Evolutionary conservation across 2,888 invertebrate species (phyloP), one percentile per base, ranked within the genome.

Genomic region (Drymonia ruficornis): DNA sequence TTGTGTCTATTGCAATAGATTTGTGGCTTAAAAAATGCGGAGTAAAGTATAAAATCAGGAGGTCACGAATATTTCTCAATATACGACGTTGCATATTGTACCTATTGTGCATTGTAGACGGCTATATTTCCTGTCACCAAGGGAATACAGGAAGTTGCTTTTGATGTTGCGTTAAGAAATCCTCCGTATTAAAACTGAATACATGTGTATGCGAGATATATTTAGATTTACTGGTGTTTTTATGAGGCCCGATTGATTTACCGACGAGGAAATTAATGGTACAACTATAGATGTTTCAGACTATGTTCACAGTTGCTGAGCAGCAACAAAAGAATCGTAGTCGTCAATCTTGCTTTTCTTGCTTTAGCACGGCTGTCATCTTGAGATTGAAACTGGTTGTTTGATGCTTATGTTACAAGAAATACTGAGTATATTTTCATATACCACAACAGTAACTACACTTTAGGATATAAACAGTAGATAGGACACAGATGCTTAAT

Each of bases 101-200:
- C 4, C 36, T 13, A 36, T 11, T 11, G 9, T 8, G 31, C 9
- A 8, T 31, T 31, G 11, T 31, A 12, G 31, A 12, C 11, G 31
- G 9, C 12, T 11, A 11, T 11, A 31, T 11, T 9, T 9, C 23
- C 23, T 23, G 31, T 12, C 31, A 31, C 31, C 11, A 31, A 31
- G 31, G n/a, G 13, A 43, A 19, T 43, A 43, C 70, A 66, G 72
- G 72, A 70, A 72, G 60, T 61, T 34, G 34, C 19, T 52, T 42
- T 67, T 70, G 61, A 72, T 66, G 12, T 43, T 43, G 18, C 0
- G 36, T 36, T 36, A 36, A 36, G 36, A n/a, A 13, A n/a, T 36
- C 36, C 4, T 36, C 11, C 0, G 36, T n/a, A 36, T n/a, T n/a
- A n/a, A 36, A n/a, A 36, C 36, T 36, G 36, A 13, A n/a, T 13